phyloP scores from a whole-genome alignment of 2,888 invertebrate species.

The Parapristionchus giblindavisi region DNA sequence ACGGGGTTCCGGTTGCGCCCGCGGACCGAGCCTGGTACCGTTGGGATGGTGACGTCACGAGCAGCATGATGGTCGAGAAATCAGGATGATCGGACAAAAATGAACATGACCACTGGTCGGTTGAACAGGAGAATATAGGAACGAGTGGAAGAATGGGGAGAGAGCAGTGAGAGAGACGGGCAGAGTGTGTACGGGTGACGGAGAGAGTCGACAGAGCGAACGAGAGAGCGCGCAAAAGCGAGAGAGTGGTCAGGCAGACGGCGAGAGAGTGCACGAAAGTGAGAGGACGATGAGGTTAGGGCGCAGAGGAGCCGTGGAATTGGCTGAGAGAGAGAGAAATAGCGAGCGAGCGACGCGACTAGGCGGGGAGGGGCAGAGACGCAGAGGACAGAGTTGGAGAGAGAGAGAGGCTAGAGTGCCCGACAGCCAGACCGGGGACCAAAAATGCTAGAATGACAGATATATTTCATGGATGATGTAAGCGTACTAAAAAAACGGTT shows the following conservation, averaged over 20 bases:
- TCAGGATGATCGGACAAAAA: too few species aligned
- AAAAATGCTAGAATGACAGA: conserved; percentile 23
- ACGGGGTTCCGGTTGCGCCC: not conserved
- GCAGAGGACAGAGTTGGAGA: conserved; percentile 6
- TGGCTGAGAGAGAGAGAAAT: not conserved
- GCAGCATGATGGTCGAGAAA: too few species aligned
- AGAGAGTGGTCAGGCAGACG: conserved; percentile 2
- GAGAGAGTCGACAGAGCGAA: conserved; percentile 12
- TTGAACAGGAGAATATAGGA: too few species aligned
- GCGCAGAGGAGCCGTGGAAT: conserved; percentile 22
- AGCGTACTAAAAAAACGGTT: too few species aligned
- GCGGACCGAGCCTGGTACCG: too few species aligned
- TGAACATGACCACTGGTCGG: too few species aligned
- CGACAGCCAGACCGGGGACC: conserved; percentile 9
- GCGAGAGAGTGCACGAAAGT: not conserved
- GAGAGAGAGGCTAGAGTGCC: conserved; percentile 20
- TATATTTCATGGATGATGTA: conserved; percentile 28
- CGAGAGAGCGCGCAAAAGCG: conserved; percentile 5
- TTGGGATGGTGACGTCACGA: too few species aligned
- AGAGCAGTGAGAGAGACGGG: not conserved
- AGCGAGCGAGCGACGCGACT: conserved; percentile 29
- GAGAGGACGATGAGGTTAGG: not conserved
- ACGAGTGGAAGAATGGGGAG: too few species aligned
- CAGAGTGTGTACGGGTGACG: not conserved
- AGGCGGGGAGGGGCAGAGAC: conserved; percentile 26